A percentile compares a stretch with the other conserved stretches of the same genome.
Evolutionary conservation across 2,113 vertebrate species (phyloP).

Genomic region (Proterorhinus semilunaris): DNA sequence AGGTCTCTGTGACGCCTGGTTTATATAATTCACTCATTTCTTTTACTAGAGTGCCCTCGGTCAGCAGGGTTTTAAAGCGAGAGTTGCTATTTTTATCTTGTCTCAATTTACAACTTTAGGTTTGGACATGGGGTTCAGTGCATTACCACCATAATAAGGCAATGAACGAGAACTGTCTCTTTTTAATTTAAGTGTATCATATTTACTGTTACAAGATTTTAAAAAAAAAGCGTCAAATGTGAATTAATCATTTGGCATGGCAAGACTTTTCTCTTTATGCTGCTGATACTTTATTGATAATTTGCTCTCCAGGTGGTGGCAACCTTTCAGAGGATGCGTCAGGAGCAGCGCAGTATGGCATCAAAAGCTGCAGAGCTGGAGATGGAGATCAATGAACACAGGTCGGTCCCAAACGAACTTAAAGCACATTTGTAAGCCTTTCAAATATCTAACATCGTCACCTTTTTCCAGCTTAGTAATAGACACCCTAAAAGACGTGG

Average conservation of each 20-base stretch:
- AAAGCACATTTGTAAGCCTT: not conserved
- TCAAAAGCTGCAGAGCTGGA: conserved; percentile 89
- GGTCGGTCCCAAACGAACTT: conserved; percentile 54
- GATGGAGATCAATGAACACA: conserved; percentile 93
- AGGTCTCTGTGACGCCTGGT: too few relatives aligned
- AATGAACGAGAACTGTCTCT: too few relatives aligned
- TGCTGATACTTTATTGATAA: not conserved
- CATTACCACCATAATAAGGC: not conserved
- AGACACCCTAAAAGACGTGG: conserved; percentile 89
- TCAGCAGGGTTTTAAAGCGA: not conserved
- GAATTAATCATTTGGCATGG: too few relatives aligned
- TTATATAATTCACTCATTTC: not conserved
- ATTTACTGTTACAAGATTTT: not conserved
- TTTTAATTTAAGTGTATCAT: not conserved
- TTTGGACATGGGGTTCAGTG: not conserved
- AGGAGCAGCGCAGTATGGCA: conserved; percentile 87
- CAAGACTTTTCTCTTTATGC: too few relatives aligned
- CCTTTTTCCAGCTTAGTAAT: conserved; percentile 83
- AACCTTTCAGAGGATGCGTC: conserved; percentile 88
- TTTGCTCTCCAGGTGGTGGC: conserved; percentile 81
- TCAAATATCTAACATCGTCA: not conserved
- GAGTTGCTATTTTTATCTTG: conserved; percentile 40
- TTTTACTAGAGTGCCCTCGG: too few relatives aligned
- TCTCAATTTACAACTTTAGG: not conserved
- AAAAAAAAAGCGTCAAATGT: too few relatives aligned